These are phyloP conservation scores for Sebastes nivosus DNA, from an alignment of 2,797 vertebrate genomes.

Conservation along the genomic window DNA sequence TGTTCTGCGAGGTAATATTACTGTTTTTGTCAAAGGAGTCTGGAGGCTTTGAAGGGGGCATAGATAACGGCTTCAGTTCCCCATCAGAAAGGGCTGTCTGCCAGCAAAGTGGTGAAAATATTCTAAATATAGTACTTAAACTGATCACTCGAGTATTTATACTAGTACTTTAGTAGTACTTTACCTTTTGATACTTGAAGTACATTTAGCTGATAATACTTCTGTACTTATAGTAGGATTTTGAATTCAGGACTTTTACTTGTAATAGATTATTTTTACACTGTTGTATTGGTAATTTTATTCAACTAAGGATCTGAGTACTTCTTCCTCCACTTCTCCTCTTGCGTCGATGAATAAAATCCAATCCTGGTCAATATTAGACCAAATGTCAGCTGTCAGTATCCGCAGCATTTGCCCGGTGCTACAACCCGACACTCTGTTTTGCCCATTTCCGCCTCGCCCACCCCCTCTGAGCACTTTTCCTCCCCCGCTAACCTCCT, in stretches of 20 bases:
- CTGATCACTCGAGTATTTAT: too few species aligned
- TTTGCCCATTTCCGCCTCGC: background rate
- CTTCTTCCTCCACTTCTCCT: background rate
- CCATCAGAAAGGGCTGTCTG: too few species aligned
- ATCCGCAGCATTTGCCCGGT: background rate
- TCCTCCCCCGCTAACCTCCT: background rate
- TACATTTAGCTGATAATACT: background rate
- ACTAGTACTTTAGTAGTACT: too few species aligned
- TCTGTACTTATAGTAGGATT: background rate
- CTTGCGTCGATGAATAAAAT: background rate
- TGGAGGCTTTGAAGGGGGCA: too few species aligned
- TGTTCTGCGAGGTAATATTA: background rate
- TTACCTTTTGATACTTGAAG: background rate
- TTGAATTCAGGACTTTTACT: background rate
- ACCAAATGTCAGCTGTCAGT: background rate
- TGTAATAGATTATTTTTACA: fast-evolving
- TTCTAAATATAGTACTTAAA: too few species aligned
- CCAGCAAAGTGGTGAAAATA: too few species aligned
- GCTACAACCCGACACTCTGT: background rate
- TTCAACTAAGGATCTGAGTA: background rate
- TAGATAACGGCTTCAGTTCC: background rate
- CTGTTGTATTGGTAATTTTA: background rate
- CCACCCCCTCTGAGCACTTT: background rate
- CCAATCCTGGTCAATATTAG: background rate
- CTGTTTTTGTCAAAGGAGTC: background rate